Conservation (phyloP, 2,888 invertebrate genomes). For the Napeogenes sylphis region DNA sequence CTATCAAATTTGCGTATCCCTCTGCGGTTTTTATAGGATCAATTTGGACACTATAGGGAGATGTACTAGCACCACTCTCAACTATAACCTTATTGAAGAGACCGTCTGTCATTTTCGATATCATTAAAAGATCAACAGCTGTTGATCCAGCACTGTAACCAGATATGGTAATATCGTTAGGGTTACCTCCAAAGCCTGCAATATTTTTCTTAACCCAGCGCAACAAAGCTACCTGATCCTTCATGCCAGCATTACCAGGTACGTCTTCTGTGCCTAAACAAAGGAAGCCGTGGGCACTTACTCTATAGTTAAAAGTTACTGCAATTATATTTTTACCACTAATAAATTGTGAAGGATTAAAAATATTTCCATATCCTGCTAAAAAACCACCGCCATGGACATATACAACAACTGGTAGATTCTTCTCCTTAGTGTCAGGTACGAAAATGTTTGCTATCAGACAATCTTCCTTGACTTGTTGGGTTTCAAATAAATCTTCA, state of each 20-base stretch:
- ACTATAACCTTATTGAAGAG: conserved; percentile 33
- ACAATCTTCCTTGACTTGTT: conserved; percentile 34
- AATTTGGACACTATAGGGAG: conserved; percentile 28
- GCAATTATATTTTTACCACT: conserved; percentile 41
- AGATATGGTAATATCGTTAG: conserved; percentile 43
- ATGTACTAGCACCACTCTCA: conserved; percentile 33
- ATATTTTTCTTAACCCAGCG: conserved; percentile 46
- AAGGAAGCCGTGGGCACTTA: conserved; percentile 41
- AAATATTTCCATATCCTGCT: conserved; percentile 44
- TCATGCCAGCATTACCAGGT: conserved; percentile 47
- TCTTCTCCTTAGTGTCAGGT: conserved; percentile 33
- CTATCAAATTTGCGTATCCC: conserved; percentile 30
- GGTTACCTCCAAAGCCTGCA: conserved; percentile 43
- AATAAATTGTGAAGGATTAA: conserved; percentile 38
- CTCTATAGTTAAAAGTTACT: conserved; percentile 53
- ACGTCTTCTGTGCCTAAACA: conserved; percentile 40
- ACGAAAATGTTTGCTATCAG: conserved; percentile 36
- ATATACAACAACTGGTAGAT: conserved; percentile 53
- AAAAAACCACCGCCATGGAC: conserved; percentile 64
- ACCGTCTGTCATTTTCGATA: conserved; percentile 43
- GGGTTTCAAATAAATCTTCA: conserved; percentile 10
- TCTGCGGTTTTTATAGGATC: conserved; percentile 36
- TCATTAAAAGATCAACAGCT: conserved; percentile 47
- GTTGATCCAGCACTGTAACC: conserved; percentile 55
- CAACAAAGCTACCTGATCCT: conserved; percentile 43